Percentiles rank a stretch among this genome's conserved stretches.
phyloP scores from a whole-genome alignment of 1,140 invertebrate genomes.

The Sitobion miscanthi region DNA sequence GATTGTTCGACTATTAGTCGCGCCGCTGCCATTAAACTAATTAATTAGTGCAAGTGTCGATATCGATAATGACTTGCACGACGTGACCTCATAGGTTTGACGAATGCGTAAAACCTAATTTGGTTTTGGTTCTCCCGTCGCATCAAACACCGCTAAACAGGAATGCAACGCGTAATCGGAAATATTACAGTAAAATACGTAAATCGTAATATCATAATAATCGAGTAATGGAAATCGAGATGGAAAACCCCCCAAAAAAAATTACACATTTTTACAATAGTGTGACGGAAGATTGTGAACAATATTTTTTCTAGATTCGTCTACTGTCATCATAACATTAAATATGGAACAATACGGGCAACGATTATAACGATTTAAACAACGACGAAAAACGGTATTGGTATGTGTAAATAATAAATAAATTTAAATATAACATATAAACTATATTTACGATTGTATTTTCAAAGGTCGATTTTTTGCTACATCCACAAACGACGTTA shows the following conservation, averaged over 20 bases:
- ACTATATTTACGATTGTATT: too few relatives aligned
- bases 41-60: background rate
- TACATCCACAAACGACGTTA: background rate
- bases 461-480: background rate
- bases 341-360: background rate
- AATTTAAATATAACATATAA: too few relatives aligned
- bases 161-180: background rate
- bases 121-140: background rate
- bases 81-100: background rate
- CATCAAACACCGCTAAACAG: background rate
- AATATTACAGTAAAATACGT: too few relatives aligned
- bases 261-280: background rate
- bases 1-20: background rate
- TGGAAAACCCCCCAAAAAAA: too few relatives aligned
- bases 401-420: background rate
- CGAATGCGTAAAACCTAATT: background rate
- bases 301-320: background rate
- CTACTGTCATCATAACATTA: background rate
- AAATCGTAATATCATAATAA: too few relatives aligned
- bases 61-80: background rate
- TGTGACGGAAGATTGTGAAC: background rate
- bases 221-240: too few relatives aligned
- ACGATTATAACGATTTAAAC: background rate
- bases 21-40: background rate
- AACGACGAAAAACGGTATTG: background rate